phyloP scores from a whole-genome alignment of 2,888 invertebrate species.

The Metalampra italica region DNA sequence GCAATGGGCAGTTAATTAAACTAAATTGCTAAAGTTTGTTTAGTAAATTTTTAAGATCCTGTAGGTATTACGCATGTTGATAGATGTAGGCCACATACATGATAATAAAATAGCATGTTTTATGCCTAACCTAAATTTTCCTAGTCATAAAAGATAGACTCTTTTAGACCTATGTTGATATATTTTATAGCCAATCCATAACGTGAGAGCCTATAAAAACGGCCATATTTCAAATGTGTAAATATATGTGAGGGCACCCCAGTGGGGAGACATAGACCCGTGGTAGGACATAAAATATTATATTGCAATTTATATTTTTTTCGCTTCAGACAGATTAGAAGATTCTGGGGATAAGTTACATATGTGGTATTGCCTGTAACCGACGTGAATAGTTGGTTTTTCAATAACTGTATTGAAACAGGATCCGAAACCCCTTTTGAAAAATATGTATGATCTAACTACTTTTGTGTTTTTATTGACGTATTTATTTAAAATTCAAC shows the following conservation, averaged over 20 bases:
- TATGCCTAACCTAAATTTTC: not conserved
- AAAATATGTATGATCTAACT: too few species aligned
- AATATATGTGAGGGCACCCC: constrained; percentile 49
- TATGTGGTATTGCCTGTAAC: too few species aligned
- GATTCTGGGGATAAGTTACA: constrained; percentile 11
- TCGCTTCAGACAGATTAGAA: constrained; percentile 38
- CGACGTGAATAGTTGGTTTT: too few species aligned
- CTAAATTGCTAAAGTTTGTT: too few species aligned
- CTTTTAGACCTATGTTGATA: constrained; percentile 20
- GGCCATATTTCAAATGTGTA: constrained; percentile 66
- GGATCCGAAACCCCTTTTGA: too few species aligned
- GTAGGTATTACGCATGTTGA: too few species aligned
- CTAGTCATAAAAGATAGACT: not conserved
- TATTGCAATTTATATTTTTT: constrained; percentile 49
- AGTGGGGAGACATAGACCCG: constrained; percentile 24
- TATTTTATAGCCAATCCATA: constrained; percentile 68
- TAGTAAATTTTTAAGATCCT: too few species aligned
- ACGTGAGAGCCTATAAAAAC: constrained; percentile 57
- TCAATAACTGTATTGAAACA: too few species aligned
- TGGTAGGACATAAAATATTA: constrained; percentile 51
- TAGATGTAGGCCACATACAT: too few species aligned
- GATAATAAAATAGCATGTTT: not conserved
- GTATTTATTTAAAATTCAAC: not conserved
- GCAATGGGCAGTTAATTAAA: too few species aligned
- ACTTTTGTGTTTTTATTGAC: too few species aligned